Percentiles rank a stretch among this genome's conserved stretches.
Conservation (phyloP, 1,140 invertebrate species). For the Calliopsis andreniformis region DNA sequence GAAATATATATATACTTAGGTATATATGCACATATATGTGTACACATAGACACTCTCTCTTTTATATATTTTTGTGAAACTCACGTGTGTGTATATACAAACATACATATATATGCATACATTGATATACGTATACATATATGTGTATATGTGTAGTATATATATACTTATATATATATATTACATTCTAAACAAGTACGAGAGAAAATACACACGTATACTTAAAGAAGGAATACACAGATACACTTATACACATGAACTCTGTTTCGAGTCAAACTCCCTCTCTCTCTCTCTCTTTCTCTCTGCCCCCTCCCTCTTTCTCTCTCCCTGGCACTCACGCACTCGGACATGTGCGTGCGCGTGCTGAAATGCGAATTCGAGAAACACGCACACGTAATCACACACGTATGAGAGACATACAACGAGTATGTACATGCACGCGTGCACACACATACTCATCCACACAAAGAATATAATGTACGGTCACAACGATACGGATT, state of each 20-base stretch:
- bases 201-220: conserved; percentile 64
- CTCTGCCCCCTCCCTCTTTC: conserved; percentile 2
- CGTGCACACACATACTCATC: conserved; percentile 15
- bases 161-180: conserved; percentile 69
- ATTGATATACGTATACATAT: conserved; percentile 64
- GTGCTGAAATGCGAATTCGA: conserved; percentile 3
- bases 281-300: conserved; percentile 13
- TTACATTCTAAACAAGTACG: conserved; percentile 62
- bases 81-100: conserved; percentile 78
- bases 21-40: conserved; percentile 70
- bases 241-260: conserved; percentile 55
- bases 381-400: conserved; percentile 58
- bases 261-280: conserved; percentile 6
- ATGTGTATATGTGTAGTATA: conserved; percentile 67
- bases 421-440: conserved; percentile 19
- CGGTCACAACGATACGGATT: conserved; percentile 18
- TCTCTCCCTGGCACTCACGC: background rate
- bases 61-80: conserved; percentile 82
- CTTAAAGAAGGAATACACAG: conserved; percentile 50
- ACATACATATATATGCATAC: conserved; percentile 63
- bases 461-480: conserved; percentile 21
- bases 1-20: conserved; percentile 69
- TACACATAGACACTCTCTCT: conserved; percentile 78
- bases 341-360: conserved; percentile 2
- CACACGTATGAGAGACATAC: conserved; percentile 31